Base-by-base conservation (phyloP, 2,888 invertebrate species). In the Gerris lacustris region DNA sequence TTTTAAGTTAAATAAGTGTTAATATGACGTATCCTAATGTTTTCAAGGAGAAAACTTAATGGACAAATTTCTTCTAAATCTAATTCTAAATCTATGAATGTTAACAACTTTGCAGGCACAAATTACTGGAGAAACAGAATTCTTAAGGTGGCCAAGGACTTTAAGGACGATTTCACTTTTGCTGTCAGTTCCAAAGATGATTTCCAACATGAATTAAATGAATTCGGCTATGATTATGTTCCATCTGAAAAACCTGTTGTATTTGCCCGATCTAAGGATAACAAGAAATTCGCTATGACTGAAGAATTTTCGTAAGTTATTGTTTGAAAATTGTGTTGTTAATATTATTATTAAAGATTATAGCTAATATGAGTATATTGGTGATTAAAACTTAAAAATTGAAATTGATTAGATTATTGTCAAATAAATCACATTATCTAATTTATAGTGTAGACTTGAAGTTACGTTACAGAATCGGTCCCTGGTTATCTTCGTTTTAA, bases 41-140 rank as follows among this genome's bases (percentile, higher is more conserved):
- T n/a, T n/a, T n/a, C n/a, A n/a, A n/a, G n/a, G n/a, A n/a, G n/a
- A n/a, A n/a, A n/a, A n/a, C n/a, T n/a, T n/a, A n/a, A n/a, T n/a
- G n/a, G n/a, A n/a, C n/a, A n/a, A n/a, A n/a, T n/a, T n/a, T n/a
- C n/a, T n/a, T n/a, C n/a, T n/a, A n/a, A n/a, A n/a, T n/a, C n/a
- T n/a, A n/a, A n/a, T n/a, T n/a, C n/a, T n/a, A n/a, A n/a, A n/a
- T n/a, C n/a, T n/a, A n/a, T n/a, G 31, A 31, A 31, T 31, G 31
- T 31, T 31, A 31, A 31, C 31, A 31, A 31, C 31, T 31, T 74
- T 75, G 47, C 71, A 83, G 83, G 95, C 68, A 96, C 97, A 69
- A 97, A 99, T 83, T 99, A 99, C 85, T 99, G 98, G 97, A 90
- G 96, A 78, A 97, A 97, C 83, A 88, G 97, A 76, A 88, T 97